These are phyloP conservation scores for Scolopax bukidnonensis DNA, from an alignment of 2,797 vertebrate genomes.

Conservation along the genomic window DNA sequence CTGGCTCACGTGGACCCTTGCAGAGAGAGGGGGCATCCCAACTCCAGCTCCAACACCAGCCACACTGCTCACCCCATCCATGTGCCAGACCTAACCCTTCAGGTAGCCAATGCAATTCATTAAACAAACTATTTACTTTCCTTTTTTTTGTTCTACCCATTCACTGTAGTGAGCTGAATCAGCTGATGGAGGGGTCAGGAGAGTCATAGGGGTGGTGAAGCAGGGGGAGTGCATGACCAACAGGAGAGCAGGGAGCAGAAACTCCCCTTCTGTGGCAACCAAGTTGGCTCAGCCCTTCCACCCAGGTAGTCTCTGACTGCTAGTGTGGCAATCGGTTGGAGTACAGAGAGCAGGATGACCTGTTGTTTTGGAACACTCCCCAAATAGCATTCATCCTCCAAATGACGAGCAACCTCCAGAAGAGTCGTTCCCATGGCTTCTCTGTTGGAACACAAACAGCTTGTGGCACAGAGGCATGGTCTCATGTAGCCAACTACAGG, in stretches of 20 bases:
- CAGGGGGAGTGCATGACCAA: background rate
- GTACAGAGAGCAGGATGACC: background rate
- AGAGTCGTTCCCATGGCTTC: background rate
- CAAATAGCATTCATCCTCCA: conserved; percentile 7
- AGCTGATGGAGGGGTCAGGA: background rate
- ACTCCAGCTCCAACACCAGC: background rate
- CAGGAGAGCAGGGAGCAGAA: background rate
- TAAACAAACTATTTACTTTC: background rate
- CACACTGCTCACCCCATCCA: background rate
- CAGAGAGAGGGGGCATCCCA: background rate
- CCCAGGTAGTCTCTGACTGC: background rate
- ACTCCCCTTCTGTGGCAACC: conserved; percentile 3
- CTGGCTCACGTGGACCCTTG: background rate
- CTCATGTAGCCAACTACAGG: background rate
- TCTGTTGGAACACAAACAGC: background rate
- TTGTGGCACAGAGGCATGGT: background rate
- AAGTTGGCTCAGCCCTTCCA: background rate
- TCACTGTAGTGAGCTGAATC: background rate
- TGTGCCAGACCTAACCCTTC: background rate
- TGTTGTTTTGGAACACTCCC: conserved; percentile 14
- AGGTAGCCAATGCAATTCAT: background rate
- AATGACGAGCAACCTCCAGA: background rate
- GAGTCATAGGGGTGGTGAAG: background rate
- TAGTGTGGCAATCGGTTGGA: background rate
- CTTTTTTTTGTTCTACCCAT: background rate